phyloP scores from a whole-genome alignment of 1,140 invertebrate species.

The Lordiphosa mommai region DNA sequence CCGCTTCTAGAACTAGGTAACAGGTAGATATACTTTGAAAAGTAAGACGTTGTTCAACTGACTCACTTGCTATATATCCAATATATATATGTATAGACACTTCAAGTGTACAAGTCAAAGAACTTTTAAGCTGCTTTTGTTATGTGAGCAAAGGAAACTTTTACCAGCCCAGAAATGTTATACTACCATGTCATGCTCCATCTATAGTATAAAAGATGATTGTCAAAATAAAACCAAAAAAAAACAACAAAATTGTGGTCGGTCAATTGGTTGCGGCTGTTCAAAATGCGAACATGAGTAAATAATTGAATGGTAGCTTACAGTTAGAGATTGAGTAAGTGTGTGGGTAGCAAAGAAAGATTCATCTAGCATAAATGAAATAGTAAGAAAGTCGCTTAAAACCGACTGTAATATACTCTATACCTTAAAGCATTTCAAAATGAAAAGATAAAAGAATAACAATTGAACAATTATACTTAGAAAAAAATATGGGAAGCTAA shows the following conservation, averaged over 20 bases:
- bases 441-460: no score
- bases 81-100: conserved; percentile 9
- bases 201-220: conserved; percentile 53
- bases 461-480: no score
- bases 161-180: conserved; percentile 36
- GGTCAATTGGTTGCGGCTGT: conserved; percentile 36
- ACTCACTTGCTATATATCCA: conserved; percentile 14
- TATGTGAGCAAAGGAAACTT: conserved; percentile 30
- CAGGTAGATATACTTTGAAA: no score
- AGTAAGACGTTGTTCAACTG: conserved; percentile 5
- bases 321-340: no score
- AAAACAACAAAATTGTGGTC: conserved; percentile 45
- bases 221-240: conserved; percentile 12
- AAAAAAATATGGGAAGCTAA: no score
- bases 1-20: no score
- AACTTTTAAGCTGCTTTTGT: conserved; percentile 64
- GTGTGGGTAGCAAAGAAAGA: no score
- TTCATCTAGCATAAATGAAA: no score
- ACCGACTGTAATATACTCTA: no score
- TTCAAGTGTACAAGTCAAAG: conserved; percentile 47
- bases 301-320: conserved; percentile 16
- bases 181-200: conserved; percentile 51
- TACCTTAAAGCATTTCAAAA: no score
- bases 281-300: conserved; percentile 25
- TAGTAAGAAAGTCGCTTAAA: no score